Base-by-base conservation (phyloP, 2,797 vertebrate genomes). In the Champsocephalus esox region DNA sequence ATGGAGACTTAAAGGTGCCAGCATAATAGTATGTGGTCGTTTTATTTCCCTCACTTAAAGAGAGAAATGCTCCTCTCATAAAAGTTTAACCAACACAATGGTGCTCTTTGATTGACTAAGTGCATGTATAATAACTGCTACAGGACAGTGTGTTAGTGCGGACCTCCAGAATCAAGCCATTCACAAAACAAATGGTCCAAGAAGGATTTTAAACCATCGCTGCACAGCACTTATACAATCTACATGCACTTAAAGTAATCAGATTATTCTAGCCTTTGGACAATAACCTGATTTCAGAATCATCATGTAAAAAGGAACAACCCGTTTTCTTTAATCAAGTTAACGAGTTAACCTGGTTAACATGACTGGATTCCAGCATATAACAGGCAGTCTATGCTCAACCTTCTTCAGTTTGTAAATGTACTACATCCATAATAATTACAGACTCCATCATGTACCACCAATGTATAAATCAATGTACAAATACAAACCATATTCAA, bases 321-420 rank as follows among this genome's bases (percentile, higher is more conserved):
- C 11, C 9, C 1, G 48, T 64, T 74, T 38, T 64, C 24, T 57
- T 75, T 57, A 49, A 52, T 65, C 19, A 67, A 49, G 50, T 82
- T 64, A 70, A 46, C 17, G 24, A 65, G 38, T 72, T 64, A 76
- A 79, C 45, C n/a, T 13, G 59, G 50, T 68, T 67, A 73, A 63
- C 32, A 24, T 0, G 10, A 0, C 3, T 4, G 34, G 19, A 56
- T 50, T 63, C 46, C 28, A 70, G 44, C n/a, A 58, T 17, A n/a
- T 55, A 57, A 50, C 34, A 65, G 12, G 24, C 41, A 14, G 44
- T 28, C 24, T 52, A 6, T 17, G 6, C 19, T 41, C 8, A 17
- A 16, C 48, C 21, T 58, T 28, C n/a, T 28, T 65, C 14, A 28
- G 4, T 56, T 12, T 17, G 32, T 28, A 43, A 44, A 44, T 28